These are phyloP conservation scores for Megastigmus dorsalis DNA, from an alignment of 2,888 invertebrate species.

Conservation along the genomic window DNA sequence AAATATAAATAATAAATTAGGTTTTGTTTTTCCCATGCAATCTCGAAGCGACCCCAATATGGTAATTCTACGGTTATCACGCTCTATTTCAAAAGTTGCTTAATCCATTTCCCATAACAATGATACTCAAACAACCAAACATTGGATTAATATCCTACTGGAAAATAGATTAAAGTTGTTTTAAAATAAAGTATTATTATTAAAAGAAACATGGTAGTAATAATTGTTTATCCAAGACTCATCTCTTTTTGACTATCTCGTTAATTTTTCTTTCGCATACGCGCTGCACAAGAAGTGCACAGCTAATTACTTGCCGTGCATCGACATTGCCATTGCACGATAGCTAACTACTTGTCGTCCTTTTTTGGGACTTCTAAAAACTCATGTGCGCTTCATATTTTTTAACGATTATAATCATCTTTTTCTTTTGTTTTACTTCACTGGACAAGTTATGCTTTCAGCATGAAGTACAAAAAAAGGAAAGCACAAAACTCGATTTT, in stretches of 20 bases:
- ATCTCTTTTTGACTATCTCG: not conserved
- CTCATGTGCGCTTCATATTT: conserved; percentile 54
- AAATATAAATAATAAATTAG: conserved; percentile 3
- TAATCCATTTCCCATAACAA: too few species aligned
- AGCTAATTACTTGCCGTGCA: conserved; percentile 48
- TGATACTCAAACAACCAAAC: too few species aligned
- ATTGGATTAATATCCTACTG: too few species aligned
- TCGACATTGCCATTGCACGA: conserved; percentile 62
- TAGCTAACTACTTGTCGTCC: conserved; percentile 62
- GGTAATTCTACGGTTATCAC: too few species aligned
- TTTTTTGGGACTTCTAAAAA: conserved; percentile 66
- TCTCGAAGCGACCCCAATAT: not conserved
- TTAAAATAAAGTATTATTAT: not conserved
- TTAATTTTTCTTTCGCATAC: conserved; percentile 2
- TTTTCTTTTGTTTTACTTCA: conserved; percentile 18
- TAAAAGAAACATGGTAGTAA: not conserved
- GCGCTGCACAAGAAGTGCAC: conserved; percentile 26
- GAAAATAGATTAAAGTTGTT: too few species aligned
- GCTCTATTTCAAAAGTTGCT: not conserved
- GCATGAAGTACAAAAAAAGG: conserved; percentile 19
- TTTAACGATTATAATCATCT: conserved; percentile 4
- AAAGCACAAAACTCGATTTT: conserved; percentile 18
- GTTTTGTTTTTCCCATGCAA: not conserved
- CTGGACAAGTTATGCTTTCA: conserved; percentile 8
- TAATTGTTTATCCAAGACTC: not conserved